These are phyloP conservation scores for Alectoris magna DNA, from an alignment of 2,797 vertebrate species.

Conservation along the genomic window DNA sequence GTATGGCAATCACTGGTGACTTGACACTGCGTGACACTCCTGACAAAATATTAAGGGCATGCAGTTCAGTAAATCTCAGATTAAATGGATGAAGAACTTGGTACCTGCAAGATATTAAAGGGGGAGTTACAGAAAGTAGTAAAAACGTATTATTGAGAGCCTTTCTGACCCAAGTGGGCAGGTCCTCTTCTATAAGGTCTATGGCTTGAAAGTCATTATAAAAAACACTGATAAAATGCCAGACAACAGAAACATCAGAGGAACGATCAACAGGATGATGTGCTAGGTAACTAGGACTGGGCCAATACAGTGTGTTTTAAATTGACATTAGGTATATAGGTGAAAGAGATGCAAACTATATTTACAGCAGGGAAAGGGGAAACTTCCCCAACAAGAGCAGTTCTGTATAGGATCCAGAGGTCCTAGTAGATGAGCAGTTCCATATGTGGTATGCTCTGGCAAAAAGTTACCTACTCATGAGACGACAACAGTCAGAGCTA, in stretches of 20 bases:
- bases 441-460: neutral
- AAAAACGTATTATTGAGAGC: neutral
- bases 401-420: neutral
- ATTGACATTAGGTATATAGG: neutral
- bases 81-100: neutral
- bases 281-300: neutral
- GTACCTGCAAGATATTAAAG: neutral
- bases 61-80: neutral
- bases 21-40: neutral
- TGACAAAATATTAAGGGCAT: rapidly evolving
- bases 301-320: neutral
- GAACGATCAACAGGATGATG: neutral
- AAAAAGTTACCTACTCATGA: neutral
- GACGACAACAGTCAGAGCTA: neutral
- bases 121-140: neutral
- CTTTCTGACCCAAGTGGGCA: neutral
- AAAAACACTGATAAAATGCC: neutral
- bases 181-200: neutral
- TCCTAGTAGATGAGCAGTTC: neutral
- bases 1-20: neutral
- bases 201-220: neutral
- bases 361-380: rapidly evolving
- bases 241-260: neutral
- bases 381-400: neutral
- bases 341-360: neutral